A percentile compares a stretch with the other conserved stretches of the same genome.
These are phyloP conservation scores for Oscheius sp. DNA, from an alignment of 2,888 invertebrate species.

Conservation along the genomic window DNA sequence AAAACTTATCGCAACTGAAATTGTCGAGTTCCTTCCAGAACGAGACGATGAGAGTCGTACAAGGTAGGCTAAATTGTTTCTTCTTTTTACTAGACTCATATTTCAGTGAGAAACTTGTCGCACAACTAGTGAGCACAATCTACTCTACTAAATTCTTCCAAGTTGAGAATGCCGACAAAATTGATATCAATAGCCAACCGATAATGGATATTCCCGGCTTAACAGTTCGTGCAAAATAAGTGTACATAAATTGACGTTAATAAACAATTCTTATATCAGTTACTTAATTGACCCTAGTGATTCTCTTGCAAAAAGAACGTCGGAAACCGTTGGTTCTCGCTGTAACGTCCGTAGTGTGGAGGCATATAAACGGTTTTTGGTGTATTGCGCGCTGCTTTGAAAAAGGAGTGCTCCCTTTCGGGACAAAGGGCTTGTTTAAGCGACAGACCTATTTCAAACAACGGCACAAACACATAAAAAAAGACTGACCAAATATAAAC, in stretches of 20 bases:
- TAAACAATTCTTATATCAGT: constrained; percentile 1
- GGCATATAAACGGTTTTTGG: too few species aligned
- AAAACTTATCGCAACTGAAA: constrained; percentile 64
- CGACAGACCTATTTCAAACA: too few species aligned
- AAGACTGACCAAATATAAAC: too few species aligned
- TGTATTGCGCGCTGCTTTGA: too few species aligned
- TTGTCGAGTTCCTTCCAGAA: constrained; percentile 66
- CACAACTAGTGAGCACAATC: constrained; percentile 62
- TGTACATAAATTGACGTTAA: not conserved
- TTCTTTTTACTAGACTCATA: not conserved
- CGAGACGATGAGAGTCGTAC: constrained; percentile 59
- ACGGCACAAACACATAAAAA: too few species aligned
- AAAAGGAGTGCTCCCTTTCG: too few species aligned
- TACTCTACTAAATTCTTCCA: constrained; percentile 63
- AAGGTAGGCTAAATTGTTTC: constrained; percentile 36
- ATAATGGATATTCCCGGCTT: not conserved
- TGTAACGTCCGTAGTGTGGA: too few species aligned
- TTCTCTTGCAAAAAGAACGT: too few species aligned
- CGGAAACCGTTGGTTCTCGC: too few species aligned
- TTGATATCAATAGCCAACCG: constrained; percentile 16
- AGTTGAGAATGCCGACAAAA: constrained; percentile 29
- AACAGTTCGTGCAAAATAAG: not conserved
- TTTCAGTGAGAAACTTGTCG: constrained; percentile 64
- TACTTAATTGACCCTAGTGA: not conserved
- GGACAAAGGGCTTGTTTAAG: too few species aligned